These are phyloP conservation scores for Drosophila sordidula DNA, from an alignment of 2,888 invertebrate species.

Conservation along the genomic window DNA sequence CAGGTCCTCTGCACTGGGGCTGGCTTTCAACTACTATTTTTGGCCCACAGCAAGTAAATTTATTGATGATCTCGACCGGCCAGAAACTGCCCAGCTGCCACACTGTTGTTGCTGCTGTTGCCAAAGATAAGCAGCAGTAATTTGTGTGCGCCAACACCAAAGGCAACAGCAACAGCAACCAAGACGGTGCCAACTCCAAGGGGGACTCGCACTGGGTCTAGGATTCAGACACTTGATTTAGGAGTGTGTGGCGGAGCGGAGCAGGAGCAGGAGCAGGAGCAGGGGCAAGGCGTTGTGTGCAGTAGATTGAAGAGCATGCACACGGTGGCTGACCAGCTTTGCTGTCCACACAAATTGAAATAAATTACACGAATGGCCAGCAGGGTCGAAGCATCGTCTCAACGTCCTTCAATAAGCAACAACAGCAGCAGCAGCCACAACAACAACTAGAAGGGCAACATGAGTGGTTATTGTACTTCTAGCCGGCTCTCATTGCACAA, in stretches of 20 bases:
- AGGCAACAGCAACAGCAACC: conserved; percentile 41
- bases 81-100: conserved; percentile 32
- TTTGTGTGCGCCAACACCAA: conserved; percentile 78
- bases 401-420: conserved; percentile 57
- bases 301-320: conserved; percentile 73
- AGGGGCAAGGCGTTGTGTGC: conserved; percentile 53
- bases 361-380: conserved; percentile 74
- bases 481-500: conserved; percentile 53
- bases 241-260: conserved; percentile 59
- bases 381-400: conserved; percentile 56
- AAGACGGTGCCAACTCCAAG: conserved; percentile 57
- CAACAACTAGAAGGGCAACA: conserved; percentile 31
- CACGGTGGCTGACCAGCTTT: conserved; percentile 58
- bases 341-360: conserved; percentile 81
- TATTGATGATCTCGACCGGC: conserved; percentile 72
- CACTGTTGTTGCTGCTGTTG: conserved; percentile 57
- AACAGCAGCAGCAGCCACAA: conserved; percentile 13
- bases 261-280: neutral
- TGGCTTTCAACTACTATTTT: conserved; percentile 64
- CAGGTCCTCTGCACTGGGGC: conserved; percentile 36
- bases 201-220: conserved; percentile 4
- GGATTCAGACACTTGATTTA: conserved; percentile 62
- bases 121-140: conserved; percentile 80
- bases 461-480: conserved; percentile 74
- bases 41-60: conserved; percentile 68